phyloP scores from a whole-genome alignment of 2,888 invertebrate species.

The Lasioglossum vierecki region DNA sequence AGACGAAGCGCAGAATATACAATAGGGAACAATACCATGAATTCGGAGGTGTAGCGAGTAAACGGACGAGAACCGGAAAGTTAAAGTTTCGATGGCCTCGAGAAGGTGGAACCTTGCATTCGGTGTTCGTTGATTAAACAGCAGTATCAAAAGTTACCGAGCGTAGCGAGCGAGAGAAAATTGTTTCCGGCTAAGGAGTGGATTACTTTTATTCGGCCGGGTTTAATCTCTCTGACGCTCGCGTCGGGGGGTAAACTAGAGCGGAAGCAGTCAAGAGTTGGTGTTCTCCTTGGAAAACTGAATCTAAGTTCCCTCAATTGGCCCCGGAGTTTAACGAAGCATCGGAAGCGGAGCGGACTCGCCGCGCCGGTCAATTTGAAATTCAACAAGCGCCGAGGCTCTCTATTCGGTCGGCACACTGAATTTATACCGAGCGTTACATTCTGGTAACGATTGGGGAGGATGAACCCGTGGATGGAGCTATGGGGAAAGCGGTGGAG shows the following conservation, averaged over 20 bases:
- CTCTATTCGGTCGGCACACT: neutral
- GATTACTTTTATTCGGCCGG: slow-evolving; percentile 10
- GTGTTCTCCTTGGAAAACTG: neutral
- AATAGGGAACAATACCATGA: neutral
- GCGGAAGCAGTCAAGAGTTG: neutral
- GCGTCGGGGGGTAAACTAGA: neutral
- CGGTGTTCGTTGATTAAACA: slow-evolving; percentile 5
- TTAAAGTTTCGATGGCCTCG: neutral
- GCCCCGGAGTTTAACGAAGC: neutral
- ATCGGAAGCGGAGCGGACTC: neutral
- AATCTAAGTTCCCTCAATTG: neutral
- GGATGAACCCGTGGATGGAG: neutral
- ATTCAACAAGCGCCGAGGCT: neutral
- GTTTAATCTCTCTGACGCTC: neutral
- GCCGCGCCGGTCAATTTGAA: neutral
- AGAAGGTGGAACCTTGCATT: neutral
- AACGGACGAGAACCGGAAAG: neutral
- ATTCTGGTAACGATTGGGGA: neutral
- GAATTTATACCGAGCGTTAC: neutral
- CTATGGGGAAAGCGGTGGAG: neutral
- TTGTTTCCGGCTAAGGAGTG: slow-evolving; percentile 5
- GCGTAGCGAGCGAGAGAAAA: neutral
- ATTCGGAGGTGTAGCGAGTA: neutral
- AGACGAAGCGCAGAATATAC: neutral
- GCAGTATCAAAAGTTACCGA: neutral